Evolutionary conservation across 2,888 invertebrate species (phyloP), one percentile per base, ranked within the genome.

Genomic region (Aphidius colemani): DNA sequence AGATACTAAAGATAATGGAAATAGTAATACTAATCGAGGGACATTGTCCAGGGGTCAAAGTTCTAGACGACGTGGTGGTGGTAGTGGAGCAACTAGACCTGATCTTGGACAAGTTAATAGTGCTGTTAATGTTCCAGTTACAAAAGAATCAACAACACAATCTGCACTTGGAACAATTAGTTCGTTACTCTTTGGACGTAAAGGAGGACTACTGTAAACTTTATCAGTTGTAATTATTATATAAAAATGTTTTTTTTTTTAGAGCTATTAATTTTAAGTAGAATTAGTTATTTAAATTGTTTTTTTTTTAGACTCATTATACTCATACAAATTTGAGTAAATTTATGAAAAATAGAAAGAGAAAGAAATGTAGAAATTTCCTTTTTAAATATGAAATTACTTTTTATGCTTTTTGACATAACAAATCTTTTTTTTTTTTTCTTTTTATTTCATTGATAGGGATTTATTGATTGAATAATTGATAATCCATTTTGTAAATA

Each of bases 131-230:
- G 45, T 74, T 7, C 65, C 74, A 48, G 67, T 74, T 30, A 78
- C 76, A n/a, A 78, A 79, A 67, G 80, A 80, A 67, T 76, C 77
- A 3, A 67, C 74, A 71, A 78, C 85, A 57, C 85, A 86, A 68
- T 82, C 85, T 7, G 85, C 89, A 59, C 85, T 93, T 45, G 93
- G 93, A 64, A 91, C 92, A 53, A 88, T 93, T 69, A 91, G 92
- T 83, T 89, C 91, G 65, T 84, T 93, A 74, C 84, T 94, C 59
- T 94, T 94, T 82, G 94, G 94, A 46, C 86, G 94, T 67, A 94
- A 94, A 78, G 94, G 94, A 59, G 94, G 94, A 60, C 86, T 93
- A 73, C 87, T 93, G 75, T 90, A 88, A 83, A 67, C 7, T 11
- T 9, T 11, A 49, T 3, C 7, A 49, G 7, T 11, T 10, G 49